Evolutionary conservation across 2,888 invertebrate genomes (phyloP), one percentile per base, ranked within the genome.

Genomic region (Spodoptera littoralis): DNA sequence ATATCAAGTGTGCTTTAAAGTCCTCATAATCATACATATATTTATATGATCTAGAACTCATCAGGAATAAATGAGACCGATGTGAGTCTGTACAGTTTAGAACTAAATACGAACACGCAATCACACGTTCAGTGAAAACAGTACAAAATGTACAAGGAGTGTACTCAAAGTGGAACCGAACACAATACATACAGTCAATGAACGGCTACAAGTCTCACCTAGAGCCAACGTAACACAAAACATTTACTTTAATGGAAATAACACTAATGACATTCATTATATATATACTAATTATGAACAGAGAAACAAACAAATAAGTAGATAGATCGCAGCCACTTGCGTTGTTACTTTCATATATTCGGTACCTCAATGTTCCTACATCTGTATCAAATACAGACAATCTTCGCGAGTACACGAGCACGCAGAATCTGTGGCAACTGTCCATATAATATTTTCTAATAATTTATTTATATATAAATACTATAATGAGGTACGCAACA

Each of bases 1-100:
- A 79, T 72, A 69, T 82, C 74, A 76, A 79, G 82, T 83, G 80
- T 36, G 36, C 27, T 77, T 80, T 77, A 73, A 80, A 81, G 76
- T 81, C 79, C 77, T 79, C 77, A 78, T 83, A 81, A 83, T 86
- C 80, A 85, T 84, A 86, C 79, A 90, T 93, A 94, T 94, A 94
- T 94, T 94, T 92, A 93, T 94, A 94, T 93, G 94, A 94, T 94
- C 94, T 94, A 94, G 94, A 94, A 94, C 91, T 89, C 85, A 92
- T 88, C 86, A 88, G 86, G 86, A 90, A 88, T 90, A 89, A 77
- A 88, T 87, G 84, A 84, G 83, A 84, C 84, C 70, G 84, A 83
- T 81, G 84, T 77, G 82, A 86, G 77, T 78, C 83, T 81, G 76
- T 78, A 80, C 78, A 79, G 74, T 60, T 80, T 73, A 70, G 68